A percentile compares a stretch with the other conserved stretches of the same genome.
Conservation (phyloP, 2,797 vertebrate genomes). For the Thripadectes ignobilis region DNA sequence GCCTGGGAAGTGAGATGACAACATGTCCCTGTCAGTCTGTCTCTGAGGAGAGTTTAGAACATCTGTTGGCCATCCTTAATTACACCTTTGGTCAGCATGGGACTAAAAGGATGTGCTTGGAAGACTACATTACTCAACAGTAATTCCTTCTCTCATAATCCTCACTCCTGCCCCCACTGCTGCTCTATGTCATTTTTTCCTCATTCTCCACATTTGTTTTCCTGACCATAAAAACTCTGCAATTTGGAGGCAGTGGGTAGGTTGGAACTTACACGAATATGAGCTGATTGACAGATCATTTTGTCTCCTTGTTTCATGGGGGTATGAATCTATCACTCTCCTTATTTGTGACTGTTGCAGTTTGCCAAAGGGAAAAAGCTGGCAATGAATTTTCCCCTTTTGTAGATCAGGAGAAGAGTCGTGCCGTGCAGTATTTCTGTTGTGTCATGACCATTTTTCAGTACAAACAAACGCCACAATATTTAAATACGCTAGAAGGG, state of each 20-base stretch:
- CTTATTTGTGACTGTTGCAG: background rate
- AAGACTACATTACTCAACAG: background rate
- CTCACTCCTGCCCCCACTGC: background rate
- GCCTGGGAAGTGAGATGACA: background rate
- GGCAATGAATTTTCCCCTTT: background rate
- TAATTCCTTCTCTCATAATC: background rate
- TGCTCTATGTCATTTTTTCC: background rate
- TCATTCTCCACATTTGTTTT: background rate
- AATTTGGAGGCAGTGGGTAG: background rate
- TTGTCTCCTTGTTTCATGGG: background rate
- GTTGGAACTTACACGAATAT: background rate
- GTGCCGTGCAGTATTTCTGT: background rate
- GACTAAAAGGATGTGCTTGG: background rate
- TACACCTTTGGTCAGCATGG: background rate
- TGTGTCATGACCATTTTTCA: constrained; percentile 17
- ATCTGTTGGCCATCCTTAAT: background rate
- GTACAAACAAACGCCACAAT: background rate
- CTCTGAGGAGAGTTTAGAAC: background rate
- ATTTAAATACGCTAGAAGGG: background rate
- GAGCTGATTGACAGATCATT: background rate
- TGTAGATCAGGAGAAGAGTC: background rate
- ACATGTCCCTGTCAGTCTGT: background rate
- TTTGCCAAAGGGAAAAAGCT: constrained; percentile 1
- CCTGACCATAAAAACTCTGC: background rate
- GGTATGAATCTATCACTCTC: background rate